A percentile compares a stretch with the other conserved stretches of the same genome.
These are phyloP conservation scores for Cheilinus undulatus DNA, from an alignment of 2,113 vertebrate genomes.

Conservation along the genomic window DNA sequence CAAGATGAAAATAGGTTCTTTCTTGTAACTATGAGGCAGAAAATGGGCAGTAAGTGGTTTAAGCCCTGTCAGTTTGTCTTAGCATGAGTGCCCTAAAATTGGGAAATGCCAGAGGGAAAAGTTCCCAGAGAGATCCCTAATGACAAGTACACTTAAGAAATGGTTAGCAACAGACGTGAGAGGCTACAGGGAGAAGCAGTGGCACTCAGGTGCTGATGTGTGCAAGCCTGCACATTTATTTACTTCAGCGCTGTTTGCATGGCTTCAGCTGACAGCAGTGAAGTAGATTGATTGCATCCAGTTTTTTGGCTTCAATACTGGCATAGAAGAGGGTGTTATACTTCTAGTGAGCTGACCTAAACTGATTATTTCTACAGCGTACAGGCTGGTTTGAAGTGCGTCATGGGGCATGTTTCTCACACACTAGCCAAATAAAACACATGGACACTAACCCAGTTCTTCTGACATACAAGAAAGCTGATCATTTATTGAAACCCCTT, in stretches of 20 bases:
- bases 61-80: neutral
- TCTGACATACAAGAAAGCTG: too few relatives aligned
- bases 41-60: neutral
- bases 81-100: constrained; percentile 22
- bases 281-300: constrained; percentile 31
- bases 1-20: too few relatives aligned
- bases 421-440: neutral
- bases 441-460: too few relatives aligned
- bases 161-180: neutral
- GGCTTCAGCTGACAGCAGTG: too few relatives aligned
- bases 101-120: constrained; percentile 61
- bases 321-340: constrained; percentile 37
- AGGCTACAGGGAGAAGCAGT: constrained; percentile 1
- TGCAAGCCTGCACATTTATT: too few relatives aligned
- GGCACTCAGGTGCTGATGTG: constrained; percentile 6
- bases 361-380: neutral
- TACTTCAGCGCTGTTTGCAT: too few relatives aligned
- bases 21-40: constrained; percentile 12
- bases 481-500: too few relatives aligned
- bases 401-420: neutral
- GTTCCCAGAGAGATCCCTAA: constrained; percentile 38
- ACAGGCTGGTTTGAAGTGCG: neutral
- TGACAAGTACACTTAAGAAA: constrained; percentile 14
- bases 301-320: constrained; percentile 32
- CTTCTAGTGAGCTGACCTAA: constrained; percentile 10